phyloP scores from a whole-genome alignment of 2,113 vertebrate genomes.

The Perca flavescens region DNA sequence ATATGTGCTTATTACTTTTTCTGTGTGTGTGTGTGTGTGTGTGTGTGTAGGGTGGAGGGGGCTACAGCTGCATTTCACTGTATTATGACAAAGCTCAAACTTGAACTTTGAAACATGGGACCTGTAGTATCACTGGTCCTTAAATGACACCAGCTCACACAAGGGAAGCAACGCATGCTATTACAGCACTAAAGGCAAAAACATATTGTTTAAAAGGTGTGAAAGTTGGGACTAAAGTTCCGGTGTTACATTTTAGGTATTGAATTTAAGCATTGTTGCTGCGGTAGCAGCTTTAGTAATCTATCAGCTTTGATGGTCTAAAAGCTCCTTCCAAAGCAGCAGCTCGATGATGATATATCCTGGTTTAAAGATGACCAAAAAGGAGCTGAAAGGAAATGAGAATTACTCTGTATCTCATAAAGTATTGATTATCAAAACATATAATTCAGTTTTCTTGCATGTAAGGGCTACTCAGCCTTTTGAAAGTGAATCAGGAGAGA shows the following conservation, averaged over 20 bases:
- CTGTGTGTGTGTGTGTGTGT: too few relatives aligned
- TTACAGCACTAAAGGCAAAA: conserved; percentile 14
- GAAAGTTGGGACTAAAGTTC: conserved; percentile 19
- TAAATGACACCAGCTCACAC: conserved; percentile 16
- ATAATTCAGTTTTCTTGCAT: conserved; percentile 14
- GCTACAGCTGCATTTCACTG: too few relatives aligned
- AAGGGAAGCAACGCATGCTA: background rate
- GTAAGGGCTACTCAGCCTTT: background rate
- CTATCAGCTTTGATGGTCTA: conserved; percentile 53
- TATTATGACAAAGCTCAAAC: too few relatives aligned
- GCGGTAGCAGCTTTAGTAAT: conserved; percentile 12
- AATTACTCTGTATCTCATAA: conserved; percentile 31
- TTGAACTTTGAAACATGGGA: too few relatives aligned
- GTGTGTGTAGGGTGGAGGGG: too few relatives aligned
- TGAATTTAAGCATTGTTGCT: conserved; percentile 31
- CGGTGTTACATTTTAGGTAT: conserved; percentile 34
- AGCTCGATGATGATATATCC: conserved; percentile 27
- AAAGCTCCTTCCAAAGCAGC: conserved; percentile 1
- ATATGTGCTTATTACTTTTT: too few relatives aligned
- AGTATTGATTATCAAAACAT: conserved; percentile 40
- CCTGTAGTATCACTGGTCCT: background rate
- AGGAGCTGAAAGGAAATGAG: conserved; percentile 24
- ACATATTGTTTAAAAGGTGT: conserved; percentile 30
- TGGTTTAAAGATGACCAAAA: conserved; percentile 16
- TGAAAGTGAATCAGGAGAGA: conserved; percentile 5